Evolutionary conservation across 2,113 vertebrate genomes (phyloP).

Genomic region (Ranitomeya imitator): DNA sequence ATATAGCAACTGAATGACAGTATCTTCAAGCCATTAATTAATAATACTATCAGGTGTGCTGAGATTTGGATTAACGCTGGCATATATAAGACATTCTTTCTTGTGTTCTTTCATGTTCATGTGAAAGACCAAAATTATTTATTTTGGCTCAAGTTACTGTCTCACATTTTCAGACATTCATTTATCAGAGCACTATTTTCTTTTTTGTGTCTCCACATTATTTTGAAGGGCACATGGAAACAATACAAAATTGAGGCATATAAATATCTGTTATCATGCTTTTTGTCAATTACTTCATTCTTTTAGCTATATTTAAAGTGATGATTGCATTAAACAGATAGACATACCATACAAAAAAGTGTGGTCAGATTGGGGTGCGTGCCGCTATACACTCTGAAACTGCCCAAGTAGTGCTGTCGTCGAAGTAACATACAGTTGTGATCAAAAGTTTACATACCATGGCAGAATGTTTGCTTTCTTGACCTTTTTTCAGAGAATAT

Average conservation of each 20-base stretch:
- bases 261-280: slow-evolving; percentile 64
- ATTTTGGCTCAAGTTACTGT: slow-evolving; percentile 66
- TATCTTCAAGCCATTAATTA: slow-evolving; percentile 57
- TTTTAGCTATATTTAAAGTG: neutral
- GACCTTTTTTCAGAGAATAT: no score
- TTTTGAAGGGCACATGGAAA: slow-evolving; percentile 68
- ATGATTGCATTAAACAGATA: neutral
- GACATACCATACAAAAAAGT: neutral
- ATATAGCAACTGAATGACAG: slow-evolving; percentile 57
- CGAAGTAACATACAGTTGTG: no score
- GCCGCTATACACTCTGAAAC: no score
- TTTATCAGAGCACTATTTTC: slow-evolving; percentile 70
- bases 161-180: slow-evolving; percentile 68
- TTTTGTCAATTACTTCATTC: slow-evolving; percentile 19
- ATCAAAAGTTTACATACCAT: no score
- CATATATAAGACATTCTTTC: slow-evolving; percentile 62
- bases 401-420: no score
- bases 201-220: slow-evolving; percentile 73
- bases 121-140: slow-evolving; percentile 62
- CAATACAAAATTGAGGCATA: slow-evolving; percentile 66
- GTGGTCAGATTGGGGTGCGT: no score
- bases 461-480: no score
- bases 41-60: slow-evolving; percentile 55
- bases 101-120: slow-evolving; percentile 66
- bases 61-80: slow-evolving; percentile 65